These are phyloP conservation scores for Etheostoma cragini DNA, from an alignment of 2,113 vertebrate genomes.

Conservation along the genomic window DNA sequence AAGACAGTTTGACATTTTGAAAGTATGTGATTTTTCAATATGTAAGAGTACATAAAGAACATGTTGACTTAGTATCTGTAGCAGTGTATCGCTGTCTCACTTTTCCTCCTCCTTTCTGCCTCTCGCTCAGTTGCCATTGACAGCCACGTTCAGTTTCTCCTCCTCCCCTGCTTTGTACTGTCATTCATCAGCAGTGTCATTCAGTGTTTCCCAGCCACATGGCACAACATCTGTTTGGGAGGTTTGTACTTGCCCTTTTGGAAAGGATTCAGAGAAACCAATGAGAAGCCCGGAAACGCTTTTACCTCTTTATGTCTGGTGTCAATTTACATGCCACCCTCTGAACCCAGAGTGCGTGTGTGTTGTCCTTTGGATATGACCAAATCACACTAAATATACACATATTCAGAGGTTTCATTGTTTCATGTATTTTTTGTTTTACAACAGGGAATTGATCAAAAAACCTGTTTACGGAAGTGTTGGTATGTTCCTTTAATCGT, in stretches of 20 bases:
- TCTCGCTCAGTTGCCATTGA: slow-evolving; percentile 46
- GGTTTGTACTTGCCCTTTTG: slow-evolving; percentile 42
- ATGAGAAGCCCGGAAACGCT: slow-evolving; percentile 37
- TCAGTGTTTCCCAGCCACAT: slow-evolving; percentile 55
- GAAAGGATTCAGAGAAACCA: slow-evolving; percentile 44
- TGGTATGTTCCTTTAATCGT: neutral
- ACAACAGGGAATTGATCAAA: neutral
- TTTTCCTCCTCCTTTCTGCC: neutral
- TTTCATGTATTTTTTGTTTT: neutral
- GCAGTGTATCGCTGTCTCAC: slow-evolving; percentile 14
- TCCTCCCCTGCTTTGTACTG: slow-evolving; percentile 61
- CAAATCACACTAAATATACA: neutral
- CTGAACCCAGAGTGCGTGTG: slow-evolving; percentile 2
- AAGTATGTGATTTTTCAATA: neutral
- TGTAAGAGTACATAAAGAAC: neutral
- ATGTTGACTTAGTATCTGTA: slow-evolving; percentile 15
- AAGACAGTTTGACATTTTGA: neutral
- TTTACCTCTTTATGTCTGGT: slow-evolving; percentile 38
- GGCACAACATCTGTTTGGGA: slow-evolving; percentile 72
- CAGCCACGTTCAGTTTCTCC: slow-evolving; percentile 55
- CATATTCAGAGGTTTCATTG: neutral
- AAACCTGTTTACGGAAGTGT: neutral
- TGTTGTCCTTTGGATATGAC: slow-evolving; percentile 8
- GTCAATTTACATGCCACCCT: slow-evolving; percentile 35
- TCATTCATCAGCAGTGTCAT: slow-evolving; percentile 71